These are phyloP conservation scores for Chauna torquata DNA, from an alignment of 2,113 vertebrate genomes.

Conservation along the genomic window DNA sequence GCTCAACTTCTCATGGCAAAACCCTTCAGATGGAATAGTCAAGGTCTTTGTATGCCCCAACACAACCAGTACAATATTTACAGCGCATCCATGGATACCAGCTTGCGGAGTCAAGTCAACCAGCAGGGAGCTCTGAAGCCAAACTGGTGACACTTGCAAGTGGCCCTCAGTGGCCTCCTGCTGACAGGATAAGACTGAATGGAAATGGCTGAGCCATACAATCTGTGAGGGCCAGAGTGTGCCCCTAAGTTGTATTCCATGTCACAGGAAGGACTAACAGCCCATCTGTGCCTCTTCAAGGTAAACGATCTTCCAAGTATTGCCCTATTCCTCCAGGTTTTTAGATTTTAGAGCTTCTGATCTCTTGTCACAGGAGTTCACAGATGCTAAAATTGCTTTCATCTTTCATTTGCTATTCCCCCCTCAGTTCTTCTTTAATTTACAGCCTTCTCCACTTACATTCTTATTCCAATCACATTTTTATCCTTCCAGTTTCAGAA, in stretches of 20 bases:
- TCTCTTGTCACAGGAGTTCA: not conserved
- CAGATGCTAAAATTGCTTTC: not conserved
- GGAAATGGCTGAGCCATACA: not conserved
- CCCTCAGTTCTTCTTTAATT: constrained; percentile 7
- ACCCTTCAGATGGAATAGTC: not conserved
- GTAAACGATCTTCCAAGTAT: not conserved
- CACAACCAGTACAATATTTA: not conserved
- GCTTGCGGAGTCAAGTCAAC: not conserved
- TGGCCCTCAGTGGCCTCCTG: not conserved
- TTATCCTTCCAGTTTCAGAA: not conserved
- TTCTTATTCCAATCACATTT: constrained; percentile 24
- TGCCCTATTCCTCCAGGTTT: not conserved
- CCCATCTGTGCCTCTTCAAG: not conserved
- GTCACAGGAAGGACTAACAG: not conserved
- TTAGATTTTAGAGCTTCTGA: not conserved
- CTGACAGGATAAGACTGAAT: not conserved
- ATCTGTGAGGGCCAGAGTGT: not conserved
- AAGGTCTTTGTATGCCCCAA: not conserved
- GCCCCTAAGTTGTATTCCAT: not conserved
- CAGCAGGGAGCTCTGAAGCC: not conserved
- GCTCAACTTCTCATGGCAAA: not conserved
- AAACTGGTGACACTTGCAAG: not conserved
- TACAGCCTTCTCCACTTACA: not conserved
- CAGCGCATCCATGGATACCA: rapidly evolving
- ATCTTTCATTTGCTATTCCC: not conserved